Evolutionary conservation across 1,140 invertebrate genomes (phyloP), one percentile per base, ranked within the genome.

Genomic region (Drosophila tropicalis): DNA sequence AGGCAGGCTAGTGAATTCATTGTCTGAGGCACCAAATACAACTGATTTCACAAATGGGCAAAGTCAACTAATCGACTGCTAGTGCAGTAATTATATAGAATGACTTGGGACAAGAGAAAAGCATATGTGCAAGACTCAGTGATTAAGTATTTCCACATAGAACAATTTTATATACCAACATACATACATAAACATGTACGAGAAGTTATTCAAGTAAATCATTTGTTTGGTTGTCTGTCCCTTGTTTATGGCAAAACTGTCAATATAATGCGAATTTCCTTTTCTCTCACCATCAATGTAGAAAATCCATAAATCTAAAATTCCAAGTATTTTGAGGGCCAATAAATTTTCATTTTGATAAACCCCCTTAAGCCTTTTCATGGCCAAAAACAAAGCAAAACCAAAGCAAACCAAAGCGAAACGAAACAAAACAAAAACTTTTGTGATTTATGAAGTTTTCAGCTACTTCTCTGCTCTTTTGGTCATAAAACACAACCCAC

Each of bases 341-440:
- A 87, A 87, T 87, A 87, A 87, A 87, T 87, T 87, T 87, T 87
- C 83, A 89, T 87, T 87, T 87, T 87, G 83, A 89, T 87, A 87
- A 87, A 80, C 84, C 83, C 79, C 84, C 84, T 79, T 87, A 87
- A 87, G 83, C 81, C 81, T 85, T 85, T 85, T 85, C 81, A 85
- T 85, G 78, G 82, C 84, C 84, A 58, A 82, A 81, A 85, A 69
- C 82, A 86, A 86, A 86, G 17, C 44, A 47, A 17, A 44, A 47
- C 0, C 44, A 19, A 47, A 47, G 1, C 17, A 51, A 51, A 51
- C 17, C 44, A 51, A 51, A 51, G 17, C 44, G 44, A 47, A 17
- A 47, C 44, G 44, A 51, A 22, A 51, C 56, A 58, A 58, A 34
- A 58, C 56, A 58, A 36, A 57, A 58, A 58, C 76, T 87, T 87